Base-by-base conservation (phyloP, 2,888 invertebrate genomes). In the Corythucha ciliata region DNA sequence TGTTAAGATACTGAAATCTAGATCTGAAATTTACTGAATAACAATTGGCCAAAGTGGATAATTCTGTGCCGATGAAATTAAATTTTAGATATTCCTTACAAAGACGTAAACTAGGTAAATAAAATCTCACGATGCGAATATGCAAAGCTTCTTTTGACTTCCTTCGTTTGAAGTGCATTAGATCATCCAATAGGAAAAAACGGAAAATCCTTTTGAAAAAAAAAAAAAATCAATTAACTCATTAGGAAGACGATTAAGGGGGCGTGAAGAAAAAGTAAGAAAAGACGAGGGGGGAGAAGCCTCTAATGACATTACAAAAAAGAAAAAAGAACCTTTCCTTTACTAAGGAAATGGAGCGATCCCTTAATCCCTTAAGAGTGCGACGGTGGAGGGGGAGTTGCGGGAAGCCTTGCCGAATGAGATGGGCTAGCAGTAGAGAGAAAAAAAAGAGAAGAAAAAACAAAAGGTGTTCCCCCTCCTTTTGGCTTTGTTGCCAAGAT, bases 381-480 rank as follows among this genome's bases (percentile, higher is more conserved):
- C 12, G 14, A 12, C 8, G 14, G 14, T 10, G 37, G 37, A 12
- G 37, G 37, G 37, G 37, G 37, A 14, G 34, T 26, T 26, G 44
- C 10, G 29, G 29, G 29, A 12, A 12, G 29, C 12, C n/a, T n/a
- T n/a, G n/a, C 29, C 8, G n/a, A 29, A 10, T 29, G n/a, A 29
- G 29, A 29, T n/a, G 29, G n/a, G 44, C 29, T 25, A 24, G n/a
- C n/a, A n/a, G n/a, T 33, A 33, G 25, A 29, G 14, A 37, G 14
- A 16, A 37, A 14, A 37, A 14, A 16, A 16, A 16, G 16, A 16
- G 16, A 37, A 37, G 37, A 37, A 37, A 37, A 14, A 16, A 37
- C 8, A 7, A 37, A 37, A 37, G 37, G 8, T 10, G 12, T 14
- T 7, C 37, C 16, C 14, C 12, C 8, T 10, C 14, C 14, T 16